Percentiles rank a stretch among this genome's conserved stretches.
Conservation (phyloP, 2,797 vertebrate genomes). For the Synaphobranchus kaupii region DNA sequence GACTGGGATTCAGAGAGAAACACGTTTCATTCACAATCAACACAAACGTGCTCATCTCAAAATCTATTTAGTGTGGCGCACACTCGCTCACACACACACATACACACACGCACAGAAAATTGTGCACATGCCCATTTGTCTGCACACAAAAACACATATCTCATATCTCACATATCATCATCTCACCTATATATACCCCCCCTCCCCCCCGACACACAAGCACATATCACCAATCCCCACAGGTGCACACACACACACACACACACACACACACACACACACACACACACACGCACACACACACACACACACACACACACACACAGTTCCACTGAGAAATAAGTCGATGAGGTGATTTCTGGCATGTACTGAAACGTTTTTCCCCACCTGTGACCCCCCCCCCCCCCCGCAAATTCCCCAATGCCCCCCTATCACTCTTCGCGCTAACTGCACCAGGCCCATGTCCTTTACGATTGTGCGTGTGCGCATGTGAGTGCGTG, state of each 20-base stretch:
- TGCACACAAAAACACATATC: too few relatives aligned
- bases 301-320: not conserved
- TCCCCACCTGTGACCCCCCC: conserved; percentile 14
- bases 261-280: not conserved
- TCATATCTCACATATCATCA: not conserved
- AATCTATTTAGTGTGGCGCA: not conserved
- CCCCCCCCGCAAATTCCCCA: not conserved
- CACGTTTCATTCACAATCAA: not conserved
- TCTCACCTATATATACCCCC: not conserved
- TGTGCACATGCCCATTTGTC: not conserved
- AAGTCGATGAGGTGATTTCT: conserved; percentile 3
- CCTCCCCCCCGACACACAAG: too few relatives aligned
- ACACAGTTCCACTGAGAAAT: not conserved
- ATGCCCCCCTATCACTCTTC: not conserved
- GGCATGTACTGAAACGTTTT: not conserved
- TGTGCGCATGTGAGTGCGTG: not conserved
- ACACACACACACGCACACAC: not conserved
- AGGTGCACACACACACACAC: not conserved
- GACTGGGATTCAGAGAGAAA: not conserved
- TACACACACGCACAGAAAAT: not conserved
- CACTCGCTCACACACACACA: not conserved
- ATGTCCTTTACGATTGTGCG: not conserved
- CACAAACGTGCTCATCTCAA: not conserved
- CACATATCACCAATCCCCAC: not conserved
- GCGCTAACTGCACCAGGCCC: not conserved